Evolutionary conservation across 2,113 vertebrate species (phyloP).

Genomic region (Burhinus oedicnemus): DNA sequence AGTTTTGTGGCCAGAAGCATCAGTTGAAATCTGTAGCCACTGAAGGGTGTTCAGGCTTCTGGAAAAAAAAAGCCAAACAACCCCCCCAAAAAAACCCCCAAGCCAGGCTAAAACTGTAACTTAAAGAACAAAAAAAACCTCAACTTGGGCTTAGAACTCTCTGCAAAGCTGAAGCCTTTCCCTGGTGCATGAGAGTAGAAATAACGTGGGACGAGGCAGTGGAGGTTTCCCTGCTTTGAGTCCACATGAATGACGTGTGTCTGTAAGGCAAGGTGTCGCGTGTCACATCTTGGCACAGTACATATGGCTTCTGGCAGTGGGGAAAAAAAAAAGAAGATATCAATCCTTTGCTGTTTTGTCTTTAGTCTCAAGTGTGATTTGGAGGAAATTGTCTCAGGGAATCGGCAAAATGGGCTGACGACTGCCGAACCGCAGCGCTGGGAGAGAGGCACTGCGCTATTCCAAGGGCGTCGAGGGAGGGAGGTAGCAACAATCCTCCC

Average conservation of each 20-base stretch:
- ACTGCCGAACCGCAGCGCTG: neutral
- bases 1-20: neutral
- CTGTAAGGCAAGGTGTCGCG: neutral
- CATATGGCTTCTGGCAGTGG: neutral
- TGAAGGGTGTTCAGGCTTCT: neutral
- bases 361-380: neutral
- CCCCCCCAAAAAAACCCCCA: accelerated
- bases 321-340: neutral
- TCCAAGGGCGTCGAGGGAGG: accelerated
- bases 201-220: neutral
- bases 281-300: neutral
- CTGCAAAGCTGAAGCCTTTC: neutral
- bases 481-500: neutral
- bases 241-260: neutral
- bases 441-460: neutral
- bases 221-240: neutral
- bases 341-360: neutral
- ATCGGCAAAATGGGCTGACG: neutral
- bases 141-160: neutral
- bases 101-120: neutral
- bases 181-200: neutral
- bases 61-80: neutral
- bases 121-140: neutral
- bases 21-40: neutral
- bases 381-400: neutral